Conservation (phyloP, 1,140 invertebrate genomes). For the Lepeophtheirus salmonis region DNA sequence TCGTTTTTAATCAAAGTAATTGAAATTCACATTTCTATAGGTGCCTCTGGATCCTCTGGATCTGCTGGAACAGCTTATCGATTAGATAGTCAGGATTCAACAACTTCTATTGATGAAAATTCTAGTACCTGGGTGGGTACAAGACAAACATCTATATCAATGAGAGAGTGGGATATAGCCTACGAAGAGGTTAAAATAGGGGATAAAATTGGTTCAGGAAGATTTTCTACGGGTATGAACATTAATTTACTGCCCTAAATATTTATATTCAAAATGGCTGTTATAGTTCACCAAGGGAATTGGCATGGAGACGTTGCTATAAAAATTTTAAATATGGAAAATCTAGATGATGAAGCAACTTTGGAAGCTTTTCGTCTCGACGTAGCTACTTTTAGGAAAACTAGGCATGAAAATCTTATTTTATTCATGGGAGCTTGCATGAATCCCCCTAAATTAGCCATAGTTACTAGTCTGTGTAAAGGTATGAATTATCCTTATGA, state of each 20-base stretch:
- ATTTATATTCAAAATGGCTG: not conserved
- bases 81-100: conserved; percentile 15
- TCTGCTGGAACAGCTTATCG: conserved; percentile 13
- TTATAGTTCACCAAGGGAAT: conserved; percentile 62
- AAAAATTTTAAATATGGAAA: conserved; percentile 84
- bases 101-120: conserved; percentile 8
- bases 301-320: conserved; percentile 99
- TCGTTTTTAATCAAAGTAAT: too few relatives aligned
- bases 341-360: conserved; percentile 70
- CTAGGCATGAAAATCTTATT: conserved; percentile 92
- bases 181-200: conserved; percentile 73
- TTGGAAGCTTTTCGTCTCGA: conserved; percentile 86
- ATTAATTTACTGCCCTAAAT: not conserved
- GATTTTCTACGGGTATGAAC: conserved; percentile 51
- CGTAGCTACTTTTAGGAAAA: conserved; percentile 52
- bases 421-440: conserved; percentile 99
- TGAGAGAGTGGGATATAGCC: conserved; percentile 94
- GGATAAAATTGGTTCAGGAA: conserved; percentile 68
- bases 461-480: conserved; percentile 90
- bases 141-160: conserved; percentile 37
- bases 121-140: conserved; percentile 9
- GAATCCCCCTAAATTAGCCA: conserved; percentile 88
- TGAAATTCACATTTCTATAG: too few relatives aligned
- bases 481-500: too few relatives aligned
- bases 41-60: conserved; percentile 15